Conservation (phyloP, 1,140 invertebrate genomes). For the Adelges cooleyi region DNA sequence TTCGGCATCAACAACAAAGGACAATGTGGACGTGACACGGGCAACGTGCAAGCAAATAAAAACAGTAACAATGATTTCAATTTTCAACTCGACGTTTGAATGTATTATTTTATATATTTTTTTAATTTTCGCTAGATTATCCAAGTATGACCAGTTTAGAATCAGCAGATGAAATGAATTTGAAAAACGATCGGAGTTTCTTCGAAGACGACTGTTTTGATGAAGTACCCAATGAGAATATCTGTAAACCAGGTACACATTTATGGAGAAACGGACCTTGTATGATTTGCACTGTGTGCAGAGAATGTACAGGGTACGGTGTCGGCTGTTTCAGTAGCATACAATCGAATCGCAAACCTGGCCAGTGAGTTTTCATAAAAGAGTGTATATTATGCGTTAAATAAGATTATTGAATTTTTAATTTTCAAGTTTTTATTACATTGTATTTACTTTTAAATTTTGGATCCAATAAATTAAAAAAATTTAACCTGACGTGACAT, state of each 20-base stretch:
- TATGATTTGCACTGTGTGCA: constrained; percentile 80
- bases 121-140: constrained; percentile 11
- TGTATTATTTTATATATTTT: background rate
- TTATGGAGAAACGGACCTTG: constrained; percentile 72
- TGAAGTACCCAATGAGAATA: constrained; percentile 39
- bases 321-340: constrained; percentile 68
- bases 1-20: constrained; percentile 97
- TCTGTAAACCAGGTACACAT: constrained; percentile 58
- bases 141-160: constrained; percentile 2
- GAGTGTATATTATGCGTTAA: background rate
- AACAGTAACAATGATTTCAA: background rate
- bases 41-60: background rate
- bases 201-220: background rate
- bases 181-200: background rate
- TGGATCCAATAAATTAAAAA: too few relatives aligned
- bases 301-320: constrained; percentile 89
- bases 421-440: too few relatives aligned
- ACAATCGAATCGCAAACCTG: constrained; percentile 67
- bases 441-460: too few relatives aligned
- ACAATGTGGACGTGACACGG: constrained; percentile 78
- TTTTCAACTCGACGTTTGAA: background rate
- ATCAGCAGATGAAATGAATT: background rate
- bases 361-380: constrained; percentile 71
- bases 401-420: constrained; percentile 10
- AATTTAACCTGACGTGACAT: too few relatives aligned